These are phyloP conservation scores for Rhinoderma darwinii DNA, from an alignment of 2,113 vertebrate genomes.

Conservation along the genomic window DNA sequence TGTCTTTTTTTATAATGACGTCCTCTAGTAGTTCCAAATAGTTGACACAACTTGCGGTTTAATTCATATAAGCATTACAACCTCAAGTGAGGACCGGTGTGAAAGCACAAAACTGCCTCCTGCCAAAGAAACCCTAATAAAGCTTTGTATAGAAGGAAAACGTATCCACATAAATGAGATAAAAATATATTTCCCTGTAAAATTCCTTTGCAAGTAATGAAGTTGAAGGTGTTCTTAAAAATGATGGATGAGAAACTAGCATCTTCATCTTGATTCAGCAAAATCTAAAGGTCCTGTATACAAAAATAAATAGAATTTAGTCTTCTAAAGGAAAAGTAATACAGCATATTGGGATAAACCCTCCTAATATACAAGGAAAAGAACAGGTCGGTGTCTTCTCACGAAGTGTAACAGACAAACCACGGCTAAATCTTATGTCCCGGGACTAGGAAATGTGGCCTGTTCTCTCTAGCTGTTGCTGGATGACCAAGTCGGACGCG, in stretches of 20 bases:
- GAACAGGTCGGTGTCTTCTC: not conserved
- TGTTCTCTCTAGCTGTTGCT: not conserved
- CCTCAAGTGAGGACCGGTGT: not conserved
- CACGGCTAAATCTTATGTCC: not conserved
- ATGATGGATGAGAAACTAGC: constrained; percentile 3
- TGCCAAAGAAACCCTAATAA: not conserved
- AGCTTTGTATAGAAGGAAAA: constrained; percentile 6
- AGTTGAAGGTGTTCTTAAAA: not conserved
- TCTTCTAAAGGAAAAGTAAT: constrained; percentile 19
- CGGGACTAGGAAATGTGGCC: not conserved
- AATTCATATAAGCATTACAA: not conserved
- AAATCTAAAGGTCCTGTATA: constrained; percentile 34
- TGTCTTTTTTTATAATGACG: not conserved
- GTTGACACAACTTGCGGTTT: not conserved
- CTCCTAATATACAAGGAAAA: not conserved
- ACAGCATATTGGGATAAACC: constrained; percentile 4
- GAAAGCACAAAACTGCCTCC: not conserved
- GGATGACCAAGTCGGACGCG: not conserved
- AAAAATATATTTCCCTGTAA: constrained; percentile 44
- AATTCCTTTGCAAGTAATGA: constrained; percentile 28
- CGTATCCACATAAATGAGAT: constrained; percentile 25
- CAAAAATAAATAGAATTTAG: constrained; percentile 48
- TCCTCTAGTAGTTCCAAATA: not conserved
- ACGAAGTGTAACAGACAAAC: not conserved
- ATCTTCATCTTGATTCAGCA: constrained; percentile 25